Evolutionary conservation across 92 coral and sea anemone genomes (phyloP).

Genomic region (Palythoa caribaeorum): DNA sequence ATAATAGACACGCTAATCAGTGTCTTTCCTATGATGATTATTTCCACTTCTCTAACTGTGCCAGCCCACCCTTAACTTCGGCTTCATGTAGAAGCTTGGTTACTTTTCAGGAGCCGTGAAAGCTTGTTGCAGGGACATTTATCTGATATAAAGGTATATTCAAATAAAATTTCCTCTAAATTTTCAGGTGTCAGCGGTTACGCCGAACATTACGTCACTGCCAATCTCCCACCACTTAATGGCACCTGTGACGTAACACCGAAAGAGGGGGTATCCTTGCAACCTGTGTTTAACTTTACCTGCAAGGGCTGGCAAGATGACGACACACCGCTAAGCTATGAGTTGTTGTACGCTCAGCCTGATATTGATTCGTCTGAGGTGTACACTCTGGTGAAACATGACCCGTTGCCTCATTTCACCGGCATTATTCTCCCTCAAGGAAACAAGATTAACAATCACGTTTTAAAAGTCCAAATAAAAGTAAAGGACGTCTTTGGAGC

Average conservation of each 20-base stretch:
- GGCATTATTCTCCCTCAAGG: slow-evolving; percentile 77
- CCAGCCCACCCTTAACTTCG: too few relatives aligned
- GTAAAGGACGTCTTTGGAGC: slow-evolving; percentile 85
- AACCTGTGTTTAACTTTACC: slow-evolving; percentile 69
- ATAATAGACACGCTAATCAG: too few relatives aligned
- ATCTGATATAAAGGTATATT: too few relatives aligned
- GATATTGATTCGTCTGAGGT: slow-evolving; percentile 34
- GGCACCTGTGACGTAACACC: slow-evolving; percentile 85
- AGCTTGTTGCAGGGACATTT: too few relatives aligned
- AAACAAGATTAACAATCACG: slow-evolving; percentile 43
- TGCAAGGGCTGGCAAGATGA: slow-evolving; percentile 87
- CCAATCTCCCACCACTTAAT: slow-evolving; percentile 79
- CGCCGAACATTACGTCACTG: slow-evolving; percentile 63
- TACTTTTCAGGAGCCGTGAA: too few relatives aligned
- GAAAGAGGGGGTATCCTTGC: slow-evolving; percentile 65
- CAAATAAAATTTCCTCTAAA: too few relatives aligned
- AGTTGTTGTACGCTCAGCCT: slow-evolving; percentile 59
- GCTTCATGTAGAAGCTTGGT: too few relatives aligned
- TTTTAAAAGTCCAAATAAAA: slow-evolving; percentile 48
- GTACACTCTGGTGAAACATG: slow-evolving; percentile 67
- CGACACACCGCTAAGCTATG: slow-evolving; percentile 80
- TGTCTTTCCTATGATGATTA: too few relatives aligned
- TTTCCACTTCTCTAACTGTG: too few relatives aligned
- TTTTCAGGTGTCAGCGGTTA: slow-evolving; percentile 74
- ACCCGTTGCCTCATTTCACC: slow-evolving; percentile 65